Conservation (phyloP, 2,888 invertebrate species). For the Plutella xylostella region DNA sequence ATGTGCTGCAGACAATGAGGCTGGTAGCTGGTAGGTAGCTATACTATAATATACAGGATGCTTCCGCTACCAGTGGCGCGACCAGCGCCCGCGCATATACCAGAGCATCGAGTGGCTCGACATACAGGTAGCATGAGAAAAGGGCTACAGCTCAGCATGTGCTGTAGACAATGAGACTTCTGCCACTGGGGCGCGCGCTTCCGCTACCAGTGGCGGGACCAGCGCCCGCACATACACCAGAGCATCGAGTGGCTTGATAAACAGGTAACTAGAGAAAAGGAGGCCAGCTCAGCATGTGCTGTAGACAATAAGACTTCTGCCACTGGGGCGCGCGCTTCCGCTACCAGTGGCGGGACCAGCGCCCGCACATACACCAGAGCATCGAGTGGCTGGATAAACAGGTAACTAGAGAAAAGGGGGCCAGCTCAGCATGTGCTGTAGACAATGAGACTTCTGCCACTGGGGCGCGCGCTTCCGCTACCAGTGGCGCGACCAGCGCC, state of each 20-base stretch:
- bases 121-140: constrained; percentile 74
- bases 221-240: constrained; percentile 82
- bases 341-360: constrained; percentile 71
- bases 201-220: constrained; percentile 75
- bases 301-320: too few species aligned
- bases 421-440: too few species aligned
- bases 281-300: too few species aligned
- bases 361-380: constrained; percentile 88
- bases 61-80: constrained; percentile 80
- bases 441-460: constrained; percentile 99
- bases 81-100: constrained; percentile 76
- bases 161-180: too few species aligned
- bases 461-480: constrained; percentile 95
- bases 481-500: constrained; percentile 59
- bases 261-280: constrained; percentile 77
- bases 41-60: too few species aligned
- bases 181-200: constrained; percentile 98
- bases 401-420: constrained; percentile 73
- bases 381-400: constrained; percentile 94
- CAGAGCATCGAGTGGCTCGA: constrained; percentile 96
- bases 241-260: constrained; percentile 95
- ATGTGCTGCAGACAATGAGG: too few species aligned
- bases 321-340: constrained; percentile 97
- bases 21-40: too few species aligned
- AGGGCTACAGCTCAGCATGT: too few species aligned